These are phyloP conservation scores for Philaenus spumarius DNA, from an alignment of 1,140 invertebrate genomes.

Conservation along the genomic window DNA sequence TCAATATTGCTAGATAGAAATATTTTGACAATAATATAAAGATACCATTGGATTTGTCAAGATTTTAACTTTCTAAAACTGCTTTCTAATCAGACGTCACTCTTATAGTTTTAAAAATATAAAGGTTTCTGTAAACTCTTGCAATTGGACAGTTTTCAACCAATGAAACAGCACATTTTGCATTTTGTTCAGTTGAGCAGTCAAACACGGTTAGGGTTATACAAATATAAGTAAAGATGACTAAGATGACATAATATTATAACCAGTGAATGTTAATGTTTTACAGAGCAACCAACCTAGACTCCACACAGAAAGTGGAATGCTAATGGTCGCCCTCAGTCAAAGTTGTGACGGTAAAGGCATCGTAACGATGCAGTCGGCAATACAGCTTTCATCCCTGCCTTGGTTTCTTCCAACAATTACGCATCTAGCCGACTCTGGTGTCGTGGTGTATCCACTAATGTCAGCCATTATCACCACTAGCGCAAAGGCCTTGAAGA, in stretches of 20 bases:
- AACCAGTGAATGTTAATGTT: constrained; percentile 5
- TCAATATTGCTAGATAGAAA: too few relatives aligned
- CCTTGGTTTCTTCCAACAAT: constrained; percentile 46
- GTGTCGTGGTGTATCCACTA: constrained; percentile 46
- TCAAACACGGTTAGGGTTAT: too few relatives aligned
- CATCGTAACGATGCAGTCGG: constrained; percentile 43
- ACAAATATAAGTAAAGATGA: neutral
- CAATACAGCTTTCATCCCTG: constrained; percentile 44
- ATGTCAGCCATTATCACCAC: constrained; percentile 44
- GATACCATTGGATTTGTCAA: too few relatives aligned
- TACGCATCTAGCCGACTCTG: constrained; percentile 42
- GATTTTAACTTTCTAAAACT: too few relatives aligned
- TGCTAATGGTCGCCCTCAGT: constrained; percentile 17
- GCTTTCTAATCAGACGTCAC: too few relatives aligned
- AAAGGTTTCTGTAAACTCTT: too few relatives aligned
- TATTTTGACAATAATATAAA: too few relatives aligned
- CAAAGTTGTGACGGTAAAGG: constrained; percentile 15
- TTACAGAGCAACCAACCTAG: constrained; percentile 17
- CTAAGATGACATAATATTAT: constrained; percentile 25
- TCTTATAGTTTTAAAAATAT: too few relatives aligned
- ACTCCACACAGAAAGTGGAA: constrained; percentile 12
- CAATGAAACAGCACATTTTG: too few relatives aligned
- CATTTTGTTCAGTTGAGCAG: neutral
- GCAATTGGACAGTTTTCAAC: too few relatives aligned
- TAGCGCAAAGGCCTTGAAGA: constrained; percentile 9